Evolutionary conservation across 2,113 vertebrate species (phyloP), one percentile per base, ranked within the genome.

Genomic region (Castor canadensis): DNA sequence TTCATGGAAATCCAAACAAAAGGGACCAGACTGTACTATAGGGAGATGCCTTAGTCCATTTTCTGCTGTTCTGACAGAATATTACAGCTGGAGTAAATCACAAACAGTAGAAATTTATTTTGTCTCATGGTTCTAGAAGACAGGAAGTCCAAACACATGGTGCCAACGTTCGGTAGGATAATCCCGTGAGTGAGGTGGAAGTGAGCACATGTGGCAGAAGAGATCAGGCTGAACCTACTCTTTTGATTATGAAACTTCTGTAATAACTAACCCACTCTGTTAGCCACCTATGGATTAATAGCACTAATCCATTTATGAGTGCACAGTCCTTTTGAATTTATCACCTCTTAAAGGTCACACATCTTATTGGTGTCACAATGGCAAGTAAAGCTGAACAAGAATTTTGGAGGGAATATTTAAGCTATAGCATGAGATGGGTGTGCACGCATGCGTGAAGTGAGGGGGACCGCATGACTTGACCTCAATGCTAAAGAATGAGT

Each of bases 401-500:
- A 11, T 86, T 56, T 47, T 43, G 26, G 40, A 67, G 72, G n/a
- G 30, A 67, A 67, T 93, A 9, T 15, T 47, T 32, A 66, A 56
- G 24, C 1, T 38, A 67, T 56, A 52, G 6, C 38, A 43, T 54
- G 88, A 80, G 4, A 10, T 30, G 8, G 16, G 12, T 47, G 8
- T 15, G 19, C 24, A 24, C 60, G 30, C 0, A 4, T 5, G 43
- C 22, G 1, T 60, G 13, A n/a, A n/a, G n/a, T n/a, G n/a, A n/a
- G n/a, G n/a, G n/a, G n/a, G n/a, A n/a, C n/a, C n/a, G 22, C 16
- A 5, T 30, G 43, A 75, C 20, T 88, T 10, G 1, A 71, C n/a
- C 20, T 72, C 54, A 97, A 58, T 72, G 3, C 6, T 69, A 79
- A 88, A 87, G 45, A 92, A 80, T 45, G 22, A 79, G 16, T 54